Evolutionary conservation across 2,888 invertebrate species (phyloP), one percentile per base, ranked within the genome.

Genomic region (Harpalus rubripes): DNA sequence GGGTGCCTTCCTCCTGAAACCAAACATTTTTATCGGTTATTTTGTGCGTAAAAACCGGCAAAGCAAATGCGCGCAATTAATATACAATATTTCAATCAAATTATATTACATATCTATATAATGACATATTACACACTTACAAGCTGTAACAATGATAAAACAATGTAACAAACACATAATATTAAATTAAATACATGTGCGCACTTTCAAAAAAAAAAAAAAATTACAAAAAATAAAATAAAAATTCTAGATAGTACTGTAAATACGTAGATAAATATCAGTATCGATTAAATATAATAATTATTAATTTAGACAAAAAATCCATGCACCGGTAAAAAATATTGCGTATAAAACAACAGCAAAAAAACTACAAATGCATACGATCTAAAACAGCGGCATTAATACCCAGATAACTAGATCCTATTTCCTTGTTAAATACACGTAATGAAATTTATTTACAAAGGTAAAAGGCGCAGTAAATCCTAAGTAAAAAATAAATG

Each of bases 1-100:
- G 92, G 89, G 94, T 94, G 88, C 94, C 93, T 90, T 93, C 93
- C 93, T 92, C 89, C 52, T 91, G 91, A 59, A 87, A 88, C 87
- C 86, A 85, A 85, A 59, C 61, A 80, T 83, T 85, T 82, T 61
- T 63, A 22, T 84, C n/a, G 65, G 76, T 22, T 22, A 78, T 41
- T 39, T 81, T 52, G 16, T 68, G 81, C 81, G 81, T 65, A 81
- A 56, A 63, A 32, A n/a, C 32, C 16, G 59, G 15, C 15, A 12
- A 52, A 22, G 22, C 22, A 22, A 76, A 76, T 52, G 39, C 56
- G 56, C 79, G 79, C 79, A 79, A 68, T n/a, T n/a, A n/a, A n/a
- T n/a, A n/a, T 68, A 65, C 26, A 16, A 16, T 8, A 16, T 18
- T 8, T 18, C 8, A 61, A 61, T 16, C 44, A 12, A 52, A 52